phyloP scores from a whole-genome alignment of 1,140 invertebrate species.

The Dendrolimus kikuchii region DNA sequence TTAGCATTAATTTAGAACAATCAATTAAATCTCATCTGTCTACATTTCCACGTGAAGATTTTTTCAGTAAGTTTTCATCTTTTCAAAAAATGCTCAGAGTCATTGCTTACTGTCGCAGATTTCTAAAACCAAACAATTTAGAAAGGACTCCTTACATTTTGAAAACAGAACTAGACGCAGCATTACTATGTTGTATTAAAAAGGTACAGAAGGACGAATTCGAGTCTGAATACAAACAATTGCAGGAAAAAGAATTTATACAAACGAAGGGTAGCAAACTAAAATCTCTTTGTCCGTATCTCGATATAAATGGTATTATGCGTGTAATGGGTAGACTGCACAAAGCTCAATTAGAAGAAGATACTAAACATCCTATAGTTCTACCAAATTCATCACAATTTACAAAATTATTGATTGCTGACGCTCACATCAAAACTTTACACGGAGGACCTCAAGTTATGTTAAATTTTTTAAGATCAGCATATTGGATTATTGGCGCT shows the following conservation, averaged over 20 bases:
- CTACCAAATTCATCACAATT: constrained; percentile 13
- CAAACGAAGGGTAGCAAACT: no score
- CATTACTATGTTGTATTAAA: no score
- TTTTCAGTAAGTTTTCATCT: constrained; percentile 1
- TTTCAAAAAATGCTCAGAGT: constrained; percentile 3
- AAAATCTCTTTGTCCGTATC: no score
- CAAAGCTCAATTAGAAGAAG: constrained; percentile 1
- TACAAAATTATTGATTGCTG: constrained; percentile 13
- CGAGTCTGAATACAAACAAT: no score
- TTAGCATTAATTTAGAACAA: no score
- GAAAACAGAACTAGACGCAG: constrained; percentile 5
- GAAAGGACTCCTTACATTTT: no score
- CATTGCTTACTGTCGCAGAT: constrained; percentile 4
- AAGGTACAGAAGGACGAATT: no score
- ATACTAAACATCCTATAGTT: constrained; percentile 19
- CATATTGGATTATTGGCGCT: constrained; percentile 30
- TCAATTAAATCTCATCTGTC: no score
- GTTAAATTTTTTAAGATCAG: constrained; percentile 14
- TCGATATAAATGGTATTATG: no score
- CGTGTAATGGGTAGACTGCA: constrained; percentile 4
- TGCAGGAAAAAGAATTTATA: no score
- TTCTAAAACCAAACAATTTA: no score
- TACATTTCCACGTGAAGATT: background rate
- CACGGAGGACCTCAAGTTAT: constrained; percentile 30
- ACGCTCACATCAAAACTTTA: constrained; percentile 22